Conservation (phyloP, 2,888 invertebrate species). For the Tetheella fluctuosa region DNA sequence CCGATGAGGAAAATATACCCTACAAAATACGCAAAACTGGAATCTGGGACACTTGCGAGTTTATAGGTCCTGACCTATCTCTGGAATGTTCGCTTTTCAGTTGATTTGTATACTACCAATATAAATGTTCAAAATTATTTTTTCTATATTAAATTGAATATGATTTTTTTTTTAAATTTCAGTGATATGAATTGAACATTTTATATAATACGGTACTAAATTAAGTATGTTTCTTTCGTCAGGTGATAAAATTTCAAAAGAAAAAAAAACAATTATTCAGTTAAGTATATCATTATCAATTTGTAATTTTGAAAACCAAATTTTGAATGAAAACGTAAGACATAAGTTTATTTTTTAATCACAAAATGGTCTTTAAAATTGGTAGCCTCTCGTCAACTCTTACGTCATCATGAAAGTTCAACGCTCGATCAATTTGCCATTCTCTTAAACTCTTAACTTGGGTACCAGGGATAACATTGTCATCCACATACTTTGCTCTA, state of each 20-base stretch:
- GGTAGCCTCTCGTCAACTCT: conserved; percentile 41
- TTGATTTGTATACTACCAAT: background rate
- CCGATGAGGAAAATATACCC: conserved; percentile 42
- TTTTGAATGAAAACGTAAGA: background rate
- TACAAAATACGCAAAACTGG: conserved; percentile 17
- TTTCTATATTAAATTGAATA: too few species aligned
- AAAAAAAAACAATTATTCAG: too few species aligned
- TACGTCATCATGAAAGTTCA: conserved; percentile 36
- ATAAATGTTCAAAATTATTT: background rate
- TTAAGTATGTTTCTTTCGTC: too few species aligned
- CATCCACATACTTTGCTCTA: conserved; percentile 61
- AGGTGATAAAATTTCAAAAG: too few species aligned
- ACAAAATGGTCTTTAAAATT: conserved; percentile 50
- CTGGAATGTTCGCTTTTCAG: conserved; percentile 10
- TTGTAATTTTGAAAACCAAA: background rate
- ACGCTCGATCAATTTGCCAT: conserved; percentile 69
- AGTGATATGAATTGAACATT: too few species aligned
- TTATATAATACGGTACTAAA: too few species aligned
- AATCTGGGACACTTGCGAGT: conserved; percentile 22
- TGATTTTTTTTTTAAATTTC: background rate
- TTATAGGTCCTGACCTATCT: conserved; percentile 5
- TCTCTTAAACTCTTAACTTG: conserved; percentile 67
- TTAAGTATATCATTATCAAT: background rate
- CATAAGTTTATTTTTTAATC: conserved; percentile 13
- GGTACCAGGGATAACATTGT: conserved; percentile 65